phyloP scores from a whole-genome alignment of 2,113 vertebrate species.

The Pardalotus punctatus region DNA sequence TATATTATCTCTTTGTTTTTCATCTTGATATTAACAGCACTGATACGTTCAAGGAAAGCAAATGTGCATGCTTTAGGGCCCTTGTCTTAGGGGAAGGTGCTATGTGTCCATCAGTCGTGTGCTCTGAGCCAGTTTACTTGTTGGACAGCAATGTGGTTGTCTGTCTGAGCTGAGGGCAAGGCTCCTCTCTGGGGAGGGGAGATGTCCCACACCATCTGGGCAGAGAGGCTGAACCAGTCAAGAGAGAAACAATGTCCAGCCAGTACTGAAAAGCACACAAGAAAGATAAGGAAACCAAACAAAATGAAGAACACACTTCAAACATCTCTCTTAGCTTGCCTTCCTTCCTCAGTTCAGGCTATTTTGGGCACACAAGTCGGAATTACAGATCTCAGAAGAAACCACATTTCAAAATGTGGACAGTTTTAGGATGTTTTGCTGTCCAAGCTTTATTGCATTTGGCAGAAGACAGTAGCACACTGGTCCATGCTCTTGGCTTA shows the following conservation, averaged over 20 bases:
- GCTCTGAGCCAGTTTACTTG: background rate
- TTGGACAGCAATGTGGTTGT: rapidly evolving
- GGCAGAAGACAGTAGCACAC: background rate
- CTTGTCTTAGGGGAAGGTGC: background rate
- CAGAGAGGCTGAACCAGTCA: background rate
- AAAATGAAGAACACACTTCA: background rate
- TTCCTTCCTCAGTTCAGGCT: background rate
- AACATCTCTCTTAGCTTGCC: background rate
- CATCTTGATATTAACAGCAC: background rate
- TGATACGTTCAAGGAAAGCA: background rate
- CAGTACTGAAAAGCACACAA: background rate
- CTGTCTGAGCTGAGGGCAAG: background rate
- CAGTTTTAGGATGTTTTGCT: background rate
- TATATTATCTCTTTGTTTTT: background rate
- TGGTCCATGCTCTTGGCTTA: background rate
- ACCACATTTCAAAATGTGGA: background rate
- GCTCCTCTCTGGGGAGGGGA: background rate
- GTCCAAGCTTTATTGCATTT: background rate
- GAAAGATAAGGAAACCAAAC: background rate
- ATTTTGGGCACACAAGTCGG: background rate
- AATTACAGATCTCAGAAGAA: background rate
- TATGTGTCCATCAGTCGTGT: rapidly evolving
- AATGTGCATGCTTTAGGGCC: background rate
- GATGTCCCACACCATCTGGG: background rate
- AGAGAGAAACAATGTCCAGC: background rate